Percentiles rank a stretch among this genome's conserved stretches.
Evolutionary conservation across 2,113 vertebrate genomes (phyloP).

Genomic region (Mirza zaza): DNA sequence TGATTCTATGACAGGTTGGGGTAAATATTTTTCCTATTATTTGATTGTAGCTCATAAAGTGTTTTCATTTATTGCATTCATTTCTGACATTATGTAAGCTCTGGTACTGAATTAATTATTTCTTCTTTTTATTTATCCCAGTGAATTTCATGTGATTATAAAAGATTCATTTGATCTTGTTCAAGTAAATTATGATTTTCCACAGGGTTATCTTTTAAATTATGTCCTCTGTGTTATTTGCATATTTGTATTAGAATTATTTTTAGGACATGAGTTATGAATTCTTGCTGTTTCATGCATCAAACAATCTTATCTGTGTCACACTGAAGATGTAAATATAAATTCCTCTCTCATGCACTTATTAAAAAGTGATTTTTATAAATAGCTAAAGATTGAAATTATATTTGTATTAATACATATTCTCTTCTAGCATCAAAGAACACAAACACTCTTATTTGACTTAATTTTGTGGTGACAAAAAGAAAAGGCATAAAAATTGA

Average conservation of each 20-base stretch:
- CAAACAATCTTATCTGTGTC: conserved; percentile 65
- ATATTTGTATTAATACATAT: conserved; percentile 56
- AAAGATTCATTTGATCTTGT: conserved; percentile 71
- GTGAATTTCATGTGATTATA: conserved; percentile 58
- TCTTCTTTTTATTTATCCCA: conserved; percentile 59
- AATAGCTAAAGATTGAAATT: conserved; percentile 65
- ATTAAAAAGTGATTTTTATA: conserved; percentile 60
- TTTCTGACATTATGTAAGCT: conserved; percentile 48
- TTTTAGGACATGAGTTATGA: conserved; percentile 65
- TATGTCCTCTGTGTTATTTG: conserved; percentile 52
- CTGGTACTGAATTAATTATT: conserved; percentile 64
- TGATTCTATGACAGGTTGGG: background rate
- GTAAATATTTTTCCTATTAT: conserved; percentile 29
- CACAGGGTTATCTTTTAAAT: conserved; percentile 73
- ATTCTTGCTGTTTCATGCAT: conserved; percentile 72
- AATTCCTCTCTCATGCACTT: conserved; percentile 48
- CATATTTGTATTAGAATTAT: conserved; percentile 72
- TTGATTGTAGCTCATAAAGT: background rate
- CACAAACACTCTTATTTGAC: background rate
- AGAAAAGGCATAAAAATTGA: conserved; percentile 37
- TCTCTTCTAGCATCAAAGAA: conserved; percentile 27
- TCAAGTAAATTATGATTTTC: conserved; percentile 74
- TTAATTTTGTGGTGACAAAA: conserved; percentile 40
- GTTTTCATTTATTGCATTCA: conserved; percentile 48
- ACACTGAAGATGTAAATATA: conserved; percentile 63